Percentiles rank a stretch among this genome's conserved stretches.
These are phyloP conservation scores for Eira barbara DNA, from an alignment of 2,113 vertebrate species.

Conservation along the genomic window DNA sequence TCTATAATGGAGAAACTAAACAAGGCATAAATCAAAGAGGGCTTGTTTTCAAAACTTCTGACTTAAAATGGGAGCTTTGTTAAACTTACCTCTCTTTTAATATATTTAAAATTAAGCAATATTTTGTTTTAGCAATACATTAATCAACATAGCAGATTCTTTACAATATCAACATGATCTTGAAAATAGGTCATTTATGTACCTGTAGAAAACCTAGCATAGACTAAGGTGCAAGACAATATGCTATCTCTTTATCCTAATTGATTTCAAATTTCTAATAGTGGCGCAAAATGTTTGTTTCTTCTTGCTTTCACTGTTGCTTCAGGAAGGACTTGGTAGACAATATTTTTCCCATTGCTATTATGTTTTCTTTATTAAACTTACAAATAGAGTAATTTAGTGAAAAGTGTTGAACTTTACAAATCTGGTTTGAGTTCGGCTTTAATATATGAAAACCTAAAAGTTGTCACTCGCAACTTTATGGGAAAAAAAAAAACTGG, in stretches of 20 bases:
- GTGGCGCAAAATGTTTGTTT: no score
- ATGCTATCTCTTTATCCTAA: background rate
- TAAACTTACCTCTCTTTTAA: background rate
- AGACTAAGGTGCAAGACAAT: background rate
- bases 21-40: background rate
- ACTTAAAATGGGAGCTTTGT: background rate
- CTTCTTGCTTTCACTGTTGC: no score
- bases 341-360: no score
- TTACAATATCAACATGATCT: background rate
- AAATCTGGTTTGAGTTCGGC: background rate
- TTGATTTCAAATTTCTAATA: background rate
- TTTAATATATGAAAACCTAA: background rate
- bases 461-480: background rate
- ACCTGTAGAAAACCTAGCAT: background rate
- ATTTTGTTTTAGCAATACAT: background rate
- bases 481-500: background rate
- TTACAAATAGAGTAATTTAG: no score
- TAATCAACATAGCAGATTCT: background rate
- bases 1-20: background rate
- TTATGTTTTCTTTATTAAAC: no score
- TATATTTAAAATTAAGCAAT: background rate
- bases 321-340: no score
- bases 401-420: no score
- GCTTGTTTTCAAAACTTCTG: background rate
- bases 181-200: background rate